These are phyloP conservation scores for Labeo calbasu DNA, from an alignment of 2,797 vertebrate genomes.

Conservation along the genomic window DNA sequence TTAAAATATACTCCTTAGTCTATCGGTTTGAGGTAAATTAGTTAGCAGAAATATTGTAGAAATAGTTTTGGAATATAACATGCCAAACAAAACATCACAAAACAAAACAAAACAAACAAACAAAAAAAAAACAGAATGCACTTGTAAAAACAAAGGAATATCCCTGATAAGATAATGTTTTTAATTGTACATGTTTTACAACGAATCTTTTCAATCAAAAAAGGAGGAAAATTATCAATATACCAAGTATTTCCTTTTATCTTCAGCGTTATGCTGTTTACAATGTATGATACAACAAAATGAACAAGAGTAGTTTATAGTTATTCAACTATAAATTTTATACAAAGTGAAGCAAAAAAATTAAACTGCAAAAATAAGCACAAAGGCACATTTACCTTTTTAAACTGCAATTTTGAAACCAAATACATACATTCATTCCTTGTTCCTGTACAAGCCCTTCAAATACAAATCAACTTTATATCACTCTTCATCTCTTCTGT, in stretches of 20 bases:
- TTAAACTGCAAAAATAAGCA: slow-evolving; percentile 24
- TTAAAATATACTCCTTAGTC: not conserved
- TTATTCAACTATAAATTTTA: slow-evolving; percentile 36
- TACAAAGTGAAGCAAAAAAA: slow-evolving; percentile 32
- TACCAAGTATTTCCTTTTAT: slow-evolving; percentile 52
- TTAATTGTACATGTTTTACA: slow-evolving; percentile 69
- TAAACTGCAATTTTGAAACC: not conserved
- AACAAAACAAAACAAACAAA: not conserved
- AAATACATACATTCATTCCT: slow-evolving; percentile 52
- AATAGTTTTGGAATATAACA: not conserved
- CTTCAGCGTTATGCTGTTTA: slow-evolving; percentile 38
- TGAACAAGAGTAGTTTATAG: slow-evolving; percentile 31
- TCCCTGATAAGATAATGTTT: slow-evolving; percentile 68
- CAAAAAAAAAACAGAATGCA: not conserved
- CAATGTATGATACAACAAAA: slow-evolving; percentile 53
- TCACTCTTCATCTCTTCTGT: not conserved
- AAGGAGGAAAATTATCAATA: slow-evolving; percentile 39
- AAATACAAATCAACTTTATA: slow-evolving; percentile 14
- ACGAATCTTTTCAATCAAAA: slow-evolving; percentile 63
- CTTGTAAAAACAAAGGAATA: not conserved
- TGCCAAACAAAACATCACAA: not conserved
- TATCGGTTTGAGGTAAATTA: not conserved
- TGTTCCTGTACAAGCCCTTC: slow-evolving; percentile 37
- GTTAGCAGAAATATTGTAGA: not conserved
- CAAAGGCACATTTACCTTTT: slow-evolving; percentile 18